These are phyloP conservation scores for Anadara kagoshimensis DNA, from an alignment of 1,140 invertebrate genomes.

Conservation along the genomic window DNA sequence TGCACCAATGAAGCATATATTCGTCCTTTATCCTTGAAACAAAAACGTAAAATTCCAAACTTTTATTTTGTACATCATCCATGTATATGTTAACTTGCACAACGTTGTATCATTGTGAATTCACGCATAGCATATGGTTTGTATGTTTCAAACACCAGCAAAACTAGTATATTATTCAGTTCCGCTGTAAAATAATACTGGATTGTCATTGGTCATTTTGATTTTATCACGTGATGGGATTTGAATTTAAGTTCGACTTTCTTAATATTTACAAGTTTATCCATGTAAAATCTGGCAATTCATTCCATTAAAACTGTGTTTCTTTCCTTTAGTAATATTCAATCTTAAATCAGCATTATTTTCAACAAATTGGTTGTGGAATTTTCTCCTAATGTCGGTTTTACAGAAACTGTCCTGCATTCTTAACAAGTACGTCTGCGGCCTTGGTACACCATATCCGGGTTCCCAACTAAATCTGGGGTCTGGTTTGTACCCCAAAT, in stretches of 20 bases:
- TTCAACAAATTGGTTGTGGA: conserved; percentile 62
- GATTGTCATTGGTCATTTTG: too few species aligned
- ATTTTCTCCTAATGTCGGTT: conserved; percentile 50
- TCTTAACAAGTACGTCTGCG: conserved; percentile 60
- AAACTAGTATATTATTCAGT: too few species aligned
- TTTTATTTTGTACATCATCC: too few species aligned
- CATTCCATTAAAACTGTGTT: conserved; percentile 65
- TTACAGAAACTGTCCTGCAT: conserved; percentile 69
- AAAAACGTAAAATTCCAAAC: too few species aligned
- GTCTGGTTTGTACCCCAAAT: conserved; percentile 64
- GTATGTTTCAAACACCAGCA: too few species aligned
- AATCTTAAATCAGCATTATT: conserved; percentile 64
- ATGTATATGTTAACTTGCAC: too few species aligned
- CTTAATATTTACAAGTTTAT: conserved; percentile 15
- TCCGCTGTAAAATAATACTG: too few species aligned
- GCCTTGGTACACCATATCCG: conserved; percentile 59
- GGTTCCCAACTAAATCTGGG: conserved; percentile 64
- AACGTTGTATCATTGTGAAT: too few species aligned
- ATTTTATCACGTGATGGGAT: background rate
- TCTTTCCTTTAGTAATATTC: conserved; percentile 66
- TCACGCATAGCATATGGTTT: too few species aligned
- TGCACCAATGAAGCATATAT: too few species aligned
- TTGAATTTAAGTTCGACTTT: background rate
- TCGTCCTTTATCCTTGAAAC: too few species aligned
- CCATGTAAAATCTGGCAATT: conserved; percentile 66